Evolutionary conservation across 2,797 vertebrate genomes (phyloP), one percentile per base, ranked within the genome.

Genomic region (Schizopygopsis malacanthus): DNA sequence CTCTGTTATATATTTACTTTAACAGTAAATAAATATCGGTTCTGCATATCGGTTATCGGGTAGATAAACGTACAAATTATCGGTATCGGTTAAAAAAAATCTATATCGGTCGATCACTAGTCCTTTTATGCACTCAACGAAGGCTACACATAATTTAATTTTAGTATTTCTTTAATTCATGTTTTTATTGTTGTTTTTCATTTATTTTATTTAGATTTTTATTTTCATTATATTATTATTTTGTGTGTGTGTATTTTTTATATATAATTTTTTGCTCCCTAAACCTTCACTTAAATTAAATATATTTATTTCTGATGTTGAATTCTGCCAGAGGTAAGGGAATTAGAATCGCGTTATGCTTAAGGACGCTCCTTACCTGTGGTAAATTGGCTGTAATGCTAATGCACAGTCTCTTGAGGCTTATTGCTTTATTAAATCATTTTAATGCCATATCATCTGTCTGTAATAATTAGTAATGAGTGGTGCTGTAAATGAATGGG

Each of bases 211-310:
- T 59, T n/a, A 16, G 4, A 15, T 47, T 45, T 63, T 25, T 4
- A 3, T 59, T n/a, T 9, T 45, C 43, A 45, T 45, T 56, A 3
- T 22, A 10, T 22, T 22, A 7, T 59, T 50, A 6, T 52, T 54
- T 54, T 59, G 22, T n/a, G 52, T 20, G 56, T 11, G 9, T 11
- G 6, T 10, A 20, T 56, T 7, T 56, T 56, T 11, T n/a, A 59
- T 33, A 10, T n/a, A 59, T 11, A 9, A 10, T 6, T 25, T 47
- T 25, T 50, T 37, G 1, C 1, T 33, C n/a, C 22, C 5, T 73
- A 15, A 72, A 72, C 22, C n/a, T 72, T 72, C n/a, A 82, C 39
- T 43, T 75, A 45, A 33, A 63, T 28, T 11, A 43, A 56, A 82
- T 28, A 1, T 28, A 50, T 54, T 37, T 54, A 50, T 39, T 39